Conservation (phyloP, 2,797 vertebrate genomes). For the Lepilemur septentrionalis region DNA sequence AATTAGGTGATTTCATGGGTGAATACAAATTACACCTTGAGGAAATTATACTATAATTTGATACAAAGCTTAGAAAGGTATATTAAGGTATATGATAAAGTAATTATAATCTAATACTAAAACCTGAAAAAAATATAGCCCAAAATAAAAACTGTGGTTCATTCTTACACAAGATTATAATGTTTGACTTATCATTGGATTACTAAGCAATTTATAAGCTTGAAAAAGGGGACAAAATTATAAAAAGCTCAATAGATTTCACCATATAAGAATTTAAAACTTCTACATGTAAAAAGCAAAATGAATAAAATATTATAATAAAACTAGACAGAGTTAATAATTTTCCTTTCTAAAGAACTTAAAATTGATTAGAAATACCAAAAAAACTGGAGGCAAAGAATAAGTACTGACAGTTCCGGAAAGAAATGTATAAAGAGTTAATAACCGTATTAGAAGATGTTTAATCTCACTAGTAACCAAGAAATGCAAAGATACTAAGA, state of each 20-base stretch:
- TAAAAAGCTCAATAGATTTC: neutral
- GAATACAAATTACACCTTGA: too few species aligned
- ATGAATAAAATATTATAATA: neutral
- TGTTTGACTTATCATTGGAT: neutral
- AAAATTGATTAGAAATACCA: neutral
- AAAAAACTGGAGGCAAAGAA: neutral
- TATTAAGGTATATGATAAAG: neutral
- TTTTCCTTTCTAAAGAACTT: slow-evolving; percentile 35
- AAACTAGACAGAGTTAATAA: neutral
- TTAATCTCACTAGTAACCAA: slow-evolving; percentile 1
- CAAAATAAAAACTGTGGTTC: neutral
- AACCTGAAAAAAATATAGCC: neutral
- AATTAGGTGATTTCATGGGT: neutral
- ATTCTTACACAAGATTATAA: neutral
- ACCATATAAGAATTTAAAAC: neutral
- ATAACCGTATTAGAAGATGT: neutral
- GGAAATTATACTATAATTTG: too few species aligned
- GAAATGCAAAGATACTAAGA: neutral
- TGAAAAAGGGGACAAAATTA: neutral
- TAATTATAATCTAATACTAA: neutral
- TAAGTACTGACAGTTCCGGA: neutral
- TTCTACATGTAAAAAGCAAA: neutral
- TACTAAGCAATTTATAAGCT: slow-evolving; percentile 7
- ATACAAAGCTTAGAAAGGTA: too few species aligned
- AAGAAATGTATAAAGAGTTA: neutral